Percentiles rank a stretch among this genome's conserved stretches.
Evolutionary conservation across 2,797 vertebrate species (phyloP).

Genomic region (Gastrophryne carolinensis): DNA sequence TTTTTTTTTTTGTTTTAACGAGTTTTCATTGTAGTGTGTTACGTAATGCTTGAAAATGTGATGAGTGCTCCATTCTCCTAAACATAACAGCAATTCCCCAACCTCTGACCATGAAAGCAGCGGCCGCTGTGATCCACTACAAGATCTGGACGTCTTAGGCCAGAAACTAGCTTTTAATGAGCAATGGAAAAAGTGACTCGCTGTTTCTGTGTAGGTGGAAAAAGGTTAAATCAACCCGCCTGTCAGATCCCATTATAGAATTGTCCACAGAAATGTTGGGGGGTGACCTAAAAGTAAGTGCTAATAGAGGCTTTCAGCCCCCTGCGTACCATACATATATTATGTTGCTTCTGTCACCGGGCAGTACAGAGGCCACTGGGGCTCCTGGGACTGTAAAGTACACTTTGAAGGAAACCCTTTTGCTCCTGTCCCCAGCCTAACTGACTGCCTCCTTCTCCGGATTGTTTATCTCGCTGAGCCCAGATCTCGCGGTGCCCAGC

Average conservation of each 20-base stretch:
- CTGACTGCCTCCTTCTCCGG: too few relatives aligned
- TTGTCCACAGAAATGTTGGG: constrained; percentile 12
- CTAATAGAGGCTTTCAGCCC: constrained; percentile 42
- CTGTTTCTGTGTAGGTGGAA: constrained; percentile 44
- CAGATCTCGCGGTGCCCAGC: too few relatives aligned
- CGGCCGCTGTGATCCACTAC: constrained; percentile 17
- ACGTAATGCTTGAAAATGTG: background rate
- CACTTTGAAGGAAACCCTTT: too few relatives aligned
- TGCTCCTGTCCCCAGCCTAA: too few relatives aligned
- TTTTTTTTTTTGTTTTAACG: too few relatives aligned
- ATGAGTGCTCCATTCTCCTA: constrained; percentile 15
- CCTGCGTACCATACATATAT: constrained; percentile 15
- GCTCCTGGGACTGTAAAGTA: background rate
- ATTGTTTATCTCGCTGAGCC: too few relatives aligned
- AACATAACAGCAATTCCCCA: constrained; percentile 15
- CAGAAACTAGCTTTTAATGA: constrained; percentile 36
- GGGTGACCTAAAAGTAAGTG: constrained; percentile 49
- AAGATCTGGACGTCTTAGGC: constrained; percentile 38
- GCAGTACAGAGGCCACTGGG: background rate
- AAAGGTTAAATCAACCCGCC: constrained; percentile 47
- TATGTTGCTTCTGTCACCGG: constrained; percentile 13
- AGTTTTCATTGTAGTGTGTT: background rate
- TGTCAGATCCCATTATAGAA: constrained; percentile 48
- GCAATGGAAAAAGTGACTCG: constrained; percentile 47
- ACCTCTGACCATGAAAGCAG: constrained; percentile 4